phyloP scores from a whole-genome alignment of 1,140 invertebrate genomes.

The Lanistes nyassanus region DNA sequence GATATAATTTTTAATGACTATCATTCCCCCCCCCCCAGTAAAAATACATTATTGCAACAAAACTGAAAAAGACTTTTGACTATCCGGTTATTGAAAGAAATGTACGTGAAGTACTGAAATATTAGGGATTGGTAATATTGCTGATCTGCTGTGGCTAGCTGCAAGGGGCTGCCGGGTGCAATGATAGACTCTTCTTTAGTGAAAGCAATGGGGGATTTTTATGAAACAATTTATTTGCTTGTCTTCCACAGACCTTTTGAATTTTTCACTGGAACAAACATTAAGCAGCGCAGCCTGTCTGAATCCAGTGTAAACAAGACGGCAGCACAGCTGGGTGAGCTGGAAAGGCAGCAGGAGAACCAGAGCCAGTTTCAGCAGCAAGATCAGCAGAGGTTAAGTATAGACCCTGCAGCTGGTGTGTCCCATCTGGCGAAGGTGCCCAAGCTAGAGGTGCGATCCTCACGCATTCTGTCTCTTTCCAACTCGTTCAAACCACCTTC shows the following conservation, averaged over 20 bases:
- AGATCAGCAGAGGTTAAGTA: background rate
- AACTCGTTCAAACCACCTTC: constrained; percentile 26
- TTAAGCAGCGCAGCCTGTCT: constrained; percentile 52
- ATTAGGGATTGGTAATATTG: too few relatives aligned
- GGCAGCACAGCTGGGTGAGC: constrained; percentile 29
- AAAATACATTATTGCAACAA: too few relatives aligned
- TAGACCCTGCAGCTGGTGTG: background rate
- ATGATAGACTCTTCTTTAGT: too few relatives aligned
- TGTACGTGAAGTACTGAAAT: too few relatives aligned
- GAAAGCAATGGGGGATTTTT: too few relatives aligned
- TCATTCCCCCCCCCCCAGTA: too few relatives aligned
- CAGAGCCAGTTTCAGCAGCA: background rate
- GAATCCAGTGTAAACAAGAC: constrained; percentile 48
- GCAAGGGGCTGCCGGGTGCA: constrained; percentile 22
- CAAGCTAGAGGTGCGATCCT: constrained; percentile 56
- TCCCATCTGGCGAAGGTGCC: constrained; percentile 52
- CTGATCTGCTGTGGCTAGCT: too few relatives aligned
- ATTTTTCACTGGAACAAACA: constrained; percentile 29
- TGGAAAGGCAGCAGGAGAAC: constrained; percentile 29
- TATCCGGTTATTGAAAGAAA: too few relatives aligned
- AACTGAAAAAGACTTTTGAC: too few relatives aligned
- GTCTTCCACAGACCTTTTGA: constrained; percentile 12
- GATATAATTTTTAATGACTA: too few relatives aligned
- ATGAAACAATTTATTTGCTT: too few relatives aligned
- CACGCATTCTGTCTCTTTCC: constrained; percentile 39